These are phyloP conservation scores for Toxotes chatareus DNA, from an alignment of 2,113 vertebrate species.

Conservation along the genomic window DNA sequence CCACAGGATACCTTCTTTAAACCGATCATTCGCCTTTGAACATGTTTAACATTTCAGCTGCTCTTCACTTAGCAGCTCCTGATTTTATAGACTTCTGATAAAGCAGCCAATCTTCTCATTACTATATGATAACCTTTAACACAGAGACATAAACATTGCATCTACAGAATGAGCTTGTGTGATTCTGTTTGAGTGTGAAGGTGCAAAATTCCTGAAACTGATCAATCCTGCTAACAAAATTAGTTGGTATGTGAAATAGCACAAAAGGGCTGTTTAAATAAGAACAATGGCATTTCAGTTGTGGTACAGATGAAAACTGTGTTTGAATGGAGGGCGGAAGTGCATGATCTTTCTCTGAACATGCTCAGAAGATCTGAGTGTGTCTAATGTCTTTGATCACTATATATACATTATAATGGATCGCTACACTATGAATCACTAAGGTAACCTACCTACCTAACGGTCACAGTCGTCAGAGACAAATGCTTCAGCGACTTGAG, in stretches of 20 bases:
- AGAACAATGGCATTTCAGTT: not conserved
- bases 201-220: no score
- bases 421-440: conserved; percentile 4
- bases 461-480: conserved; percentile 4
- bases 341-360: not conserved
- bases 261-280: not conserved
- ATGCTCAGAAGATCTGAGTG: not conserved
- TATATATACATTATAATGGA: not conserved
- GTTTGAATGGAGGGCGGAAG: not conserved
- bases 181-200: no score
- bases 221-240: not conserved
- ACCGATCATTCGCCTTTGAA: not conserved
- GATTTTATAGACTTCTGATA: not conserved
- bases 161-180: not conserved
- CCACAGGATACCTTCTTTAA: no score
- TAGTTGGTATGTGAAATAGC: not conserved
- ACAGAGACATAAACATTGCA: not conserved
- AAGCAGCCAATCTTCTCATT: not conserved
- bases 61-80: not conserved
- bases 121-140: not conserved
- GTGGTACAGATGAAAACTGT: not conserved
- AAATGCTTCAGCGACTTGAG: not conserved
- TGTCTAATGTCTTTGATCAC: conserved; percentile 11
- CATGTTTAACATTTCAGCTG: not conserved
- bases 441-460: not conserved